Conservation (phyloP, 2,888 invertebrate genomes). For the Aethes cnicana region DNA sequence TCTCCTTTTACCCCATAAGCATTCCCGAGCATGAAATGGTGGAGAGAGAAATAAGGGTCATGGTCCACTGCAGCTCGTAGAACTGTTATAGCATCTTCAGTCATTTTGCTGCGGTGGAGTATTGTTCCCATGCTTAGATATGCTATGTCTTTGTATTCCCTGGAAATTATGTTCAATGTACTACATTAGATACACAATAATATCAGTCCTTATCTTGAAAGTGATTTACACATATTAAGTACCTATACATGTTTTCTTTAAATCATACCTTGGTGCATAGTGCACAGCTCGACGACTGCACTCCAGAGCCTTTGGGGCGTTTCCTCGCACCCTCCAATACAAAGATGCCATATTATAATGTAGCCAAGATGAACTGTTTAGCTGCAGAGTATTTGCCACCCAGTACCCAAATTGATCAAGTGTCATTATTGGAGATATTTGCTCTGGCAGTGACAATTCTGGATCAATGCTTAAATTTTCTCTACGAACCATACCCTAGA, state of each 20-base stretch:
- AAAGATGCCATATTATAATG: constrained; percentile 90
- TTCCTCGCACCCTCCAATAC: constrained; percentile 89
- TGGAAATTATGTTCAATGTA: constrained; percentile 55
- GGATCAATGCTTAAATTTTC: constrained; percentile 58
- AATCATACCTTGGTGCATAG: constrained; percentile 88
- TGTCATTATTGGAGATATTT: constrained; percentile 56
- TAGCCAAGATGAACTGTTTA: constrained; percentile 89
- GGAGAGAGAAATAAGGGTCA: constrained; percentile 82
- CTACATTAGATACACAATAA: neutral
- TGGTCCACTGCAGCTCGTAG: constrained; percentile 88
- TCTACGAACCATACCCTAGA: constrained; percentile 62
- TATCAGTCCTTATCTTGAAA: too few relatives aligned
- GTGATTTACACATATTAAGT: too few relatives aligned
- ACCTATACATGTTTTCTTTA: too few relatives aligned
- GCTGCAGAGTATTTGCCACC: constrained; percentile 82
- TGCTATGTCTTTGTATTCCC: constrained; percentile 87
- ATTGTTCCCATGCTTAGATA: constrained; percentile 88
- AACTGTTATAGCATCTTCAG: constrained; percentile 88
- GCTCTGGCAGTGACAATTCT: constrained; percentile 52
- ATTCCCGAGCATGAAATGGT: constrained; percentile 87
- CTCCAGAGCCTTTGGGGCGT: constrained; percentile 89
- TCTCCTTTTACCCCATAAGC: constrained; percentile 87
- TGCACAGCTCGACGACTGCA: constrained; percentile 89
- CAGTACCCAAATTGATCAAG: constrained; percentile 82
- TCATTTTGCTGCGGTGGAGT: constrained; percentile 85